phyloP scores from a whole-genome alignment of 2,888 invertebrate genomes.

The Ormia ochracea region DNA sequence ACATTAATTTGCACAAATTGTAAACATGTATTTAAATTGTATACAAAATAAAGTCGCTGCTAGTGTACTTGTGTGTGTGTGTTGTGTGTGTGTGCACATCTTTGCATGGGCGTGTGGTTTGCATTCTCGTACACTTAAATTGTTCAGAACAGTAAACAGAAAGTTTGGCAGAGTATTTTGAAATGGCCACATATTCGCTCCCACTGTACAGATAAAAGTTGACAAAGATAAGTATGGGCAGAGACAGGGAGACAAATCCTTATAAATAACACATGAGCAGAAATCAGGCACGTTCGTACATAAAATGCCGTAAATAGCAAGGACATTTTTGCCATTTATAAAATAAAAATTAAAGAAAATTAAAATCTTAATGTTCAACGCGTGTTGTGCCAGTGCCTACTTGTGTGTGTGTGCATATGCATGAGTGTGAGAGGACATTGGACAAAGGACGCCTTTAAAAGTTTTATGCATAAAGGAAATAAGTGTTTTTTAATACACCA shows the following conservation, averaged over 20 bases:
- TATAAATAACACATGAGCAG: conserved; percentile 4
- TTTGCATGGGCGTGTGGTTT: no score
- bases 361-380: conserved; percentile 19
- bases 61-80: not conserved
- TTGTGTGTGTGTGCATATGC: not conserved
- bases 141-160: conserved; percentile 21
- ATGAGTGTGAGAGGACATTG: not conserved
- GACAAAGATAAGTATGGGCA: not conserved
- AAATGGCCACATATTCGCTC: not conserved
- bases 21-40: conserved; percentile 28
- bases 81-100: not conserved
- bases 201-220: not conserved
- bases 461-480: not conserved
- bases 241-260: conserved; percentile 16
- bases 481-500: not conserved
- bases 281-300: conserved; percentile 19
- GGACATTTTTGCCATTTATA: conserved; percentile 28
- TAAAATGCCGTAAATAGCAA: conserved; percentile 12
- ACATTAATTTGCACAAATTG: conserved; percentile 51
- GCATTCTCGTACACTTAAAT: not conserved
- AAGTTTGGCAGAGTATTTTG: not conserved
- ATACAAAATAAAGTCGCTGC: not conserved
- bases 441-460: not conserved
- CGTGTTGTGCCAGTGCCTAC: not conserved
- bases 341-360: conserved; percentile 42